These are phyloP conservation scores for Chelon labrosus DNA, from an alignment of 2,797 vertebrate genomes.

Conservation along the genomic window DNA sequence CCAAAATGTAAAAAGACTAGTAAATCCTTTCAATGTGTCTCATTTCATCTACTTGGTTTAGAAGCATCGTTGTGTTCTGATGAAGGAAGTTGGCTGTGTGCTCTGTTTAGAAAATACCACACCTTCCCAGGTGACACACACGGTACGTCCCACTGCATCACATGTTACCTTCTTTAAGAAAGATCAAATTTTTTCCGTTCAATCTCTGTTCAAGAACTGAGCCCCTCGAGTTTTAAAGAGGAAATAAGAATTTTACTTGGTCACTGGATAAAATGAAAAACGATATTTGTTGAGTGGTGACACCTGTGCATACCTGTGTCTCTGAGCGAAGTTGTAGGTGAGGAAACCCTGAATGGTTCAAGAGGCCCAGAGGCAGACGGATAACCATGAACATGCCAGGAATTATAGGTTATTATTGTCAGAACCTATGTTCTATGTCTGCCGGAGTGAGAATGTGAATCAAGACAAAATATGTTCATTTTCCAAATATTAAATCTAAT, in stretches of 20 bases:
- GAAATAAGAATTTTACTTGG: neutral
- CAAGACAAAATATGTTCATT: neutral
- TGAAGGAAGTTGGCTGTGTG: slow-evolving; percentile 21
- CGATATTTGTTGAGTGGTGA: slow-evolving; percentile 9
- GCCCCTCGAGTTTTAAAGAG: neutral
- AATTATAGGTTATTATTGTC: neutral
- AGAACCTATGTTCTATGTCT: neutral
- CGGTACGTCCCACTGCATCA: slow-evolving; percentile 40
- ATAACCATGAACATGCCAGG: neutral
- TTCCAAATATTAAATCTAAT: neutral
- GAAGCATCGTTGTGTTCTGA: slow-evolving; percentile 23
- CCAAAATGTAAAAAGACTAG: neutral
- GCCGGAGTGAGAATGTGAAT: neutral
- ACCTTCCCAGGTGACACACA: slow-evolving; percentile 38
- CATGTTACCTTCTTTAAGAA: slow-evolving; percentile 39
- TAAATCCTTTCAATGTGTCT: slow-evolving; percentile 15
- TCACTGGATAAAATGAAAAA: too few species aligned
- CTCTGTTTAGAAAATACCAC: slow-evolving; percentile 12
- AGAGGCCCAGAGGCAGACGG: neutral
- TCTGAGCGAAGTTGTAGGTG: neutral
- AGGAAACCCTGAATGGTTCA: neutral
- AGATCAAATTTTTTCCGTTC: neutral
- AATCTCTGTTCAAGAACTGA: neutral
- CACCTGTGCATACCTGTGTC: neutral
- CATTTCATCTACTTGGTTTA: slow-evolving; percentile 4